A percentile compares a stretch with the other conserved stretches of the same genome.
Evolutionary conservation across 2,113 vertebrate genomes (phyloP).

Genomic region (Paralichthys olivaceus): DNA sequence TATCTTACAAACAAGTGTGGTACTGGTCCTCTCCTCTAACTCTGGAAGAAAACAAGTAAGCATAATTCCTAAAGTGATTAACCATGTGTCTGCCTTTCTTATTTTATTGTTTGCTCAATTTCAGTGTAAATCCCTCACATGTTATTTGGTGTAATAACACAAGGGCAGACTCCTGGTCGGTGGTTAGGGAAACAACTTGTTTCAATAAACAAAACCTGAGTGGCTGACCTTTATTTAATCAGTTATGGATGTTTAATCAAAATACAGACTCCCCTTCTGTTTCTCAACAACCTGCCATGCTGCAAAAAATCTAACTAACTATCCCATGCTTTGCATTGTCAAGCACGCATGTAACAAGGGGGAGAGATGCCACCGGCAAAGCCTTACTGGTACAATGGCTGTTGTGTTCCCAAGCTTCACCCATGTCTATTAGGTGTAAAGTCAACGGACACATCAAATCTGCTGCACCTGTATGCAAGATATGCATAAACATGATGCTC

Average conservation of each 20-base stretch:
- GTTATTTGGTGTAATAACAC: neutral
- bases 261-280: conserved; percentile 65
- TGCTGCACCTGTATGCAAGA: conserved; percentile 47
- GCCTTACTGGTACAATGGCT: conserved; percentile 52
- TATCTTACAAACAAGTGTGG: neutral
- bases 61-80: too few species aligned
- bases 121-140: neutral
- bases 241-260: conserved; percentile 74
- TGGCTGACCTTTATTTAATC: conserved; percentile 77
- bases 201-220: conserved; percentile 68
- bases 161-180: conserved; percentile 13
- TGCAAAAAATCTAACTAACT: conserved; percentile 39
- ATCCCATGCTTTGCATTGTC: conserved; percentile 47
- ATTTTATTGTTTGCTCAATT: neutral
- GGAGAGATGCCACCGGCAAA: conserved; percentile 22
- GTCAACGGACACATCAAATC: conserved; percentile 64
- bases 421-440: conserved; percentile 58
- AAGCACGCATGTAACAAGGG: conserved; percentile 64
- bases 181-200: conserved; percentile 59
- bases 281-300: conserved; percentile 48
- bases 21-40: too few species aligned
- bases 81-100: too few species aligned
- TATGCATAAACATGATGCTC: conserved; percentile 63
- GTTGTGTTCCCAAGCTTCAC: conserved; percentile 57
- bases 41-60: too few species aligned